Conservation (phyloP, 92 coral and sea anemone species). For the Meandrina meandrites region DNA sequence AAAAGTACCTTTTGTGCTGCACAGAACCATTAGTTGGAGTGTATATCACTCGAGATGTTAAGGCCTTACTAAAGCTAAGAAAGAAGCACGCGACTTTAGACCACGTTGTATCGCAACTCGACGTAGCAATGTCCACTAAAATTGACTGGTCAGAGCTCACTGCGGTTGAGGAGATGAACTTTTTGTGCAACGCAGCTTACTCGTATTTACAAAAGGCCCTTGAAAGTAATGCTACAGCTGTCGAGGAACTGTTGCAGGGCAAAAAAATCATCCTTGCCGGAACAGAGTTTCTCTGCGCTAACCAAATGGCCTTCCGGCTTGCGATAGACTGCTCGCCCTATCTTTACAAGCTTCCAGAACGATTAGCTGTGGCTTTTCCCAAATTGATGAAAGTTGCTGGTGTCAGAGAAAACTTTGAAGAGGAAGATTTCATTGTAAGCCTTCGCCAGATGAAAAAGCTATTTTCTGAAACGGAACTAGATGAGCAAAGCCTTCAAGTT, state of each 20-base stretch:
- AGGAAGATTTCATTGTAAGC: conserved; percentile 33
- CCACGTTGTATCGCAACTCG: conserved; percentile 43
- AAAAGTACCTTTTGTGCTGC: conserved; percentile 61
- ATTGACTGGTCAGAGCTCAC: neutral
- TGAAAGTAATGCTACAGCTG: conserved; percentile 9
- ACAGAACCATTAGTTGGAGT: conserved; percentile 42
- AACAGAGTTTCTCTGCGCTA: conserved; percentile 38
- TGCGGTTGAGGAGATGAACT: neutral
- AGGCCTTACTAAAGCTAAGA: conserved; percentile 19
- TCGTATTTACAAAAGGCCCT: conserved; percentile 19
- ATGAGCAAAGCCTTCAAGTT: neutral
- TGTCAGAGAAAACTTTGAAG: conserved; percentile 41
- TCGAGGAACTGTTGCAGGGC: conserved; percentile 11
- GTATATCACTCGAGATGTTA: conserved; percentile 42
- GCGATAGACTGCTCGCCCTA: conserved; percentile 44
- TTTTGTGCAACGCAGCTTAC: conserved; percentile 43
- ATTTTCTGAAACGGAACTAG: conserved; percentile 11
- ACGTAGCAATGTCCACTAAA: conserved; percentile 34
- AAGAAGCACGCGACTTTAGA: conserved; percentile 12
- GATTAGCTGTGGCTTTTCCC: conserved; percentile 6
- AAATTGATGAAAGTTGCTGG: conserved; percentile 31
- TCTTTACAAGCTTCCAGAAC: conserved; percentile 35
- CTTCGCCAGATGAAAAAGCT: conserved; percentile 18
- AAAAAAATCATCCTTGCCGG: conserved; percentile 36
- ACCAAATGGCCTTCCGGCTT: conserved; percentile 45